These are phyloP conservation scores for Lepilemur septentrionalis DNA, from an alignment of 2,797 vertebrate genomes.

Conservation along the genomic window DNA sequence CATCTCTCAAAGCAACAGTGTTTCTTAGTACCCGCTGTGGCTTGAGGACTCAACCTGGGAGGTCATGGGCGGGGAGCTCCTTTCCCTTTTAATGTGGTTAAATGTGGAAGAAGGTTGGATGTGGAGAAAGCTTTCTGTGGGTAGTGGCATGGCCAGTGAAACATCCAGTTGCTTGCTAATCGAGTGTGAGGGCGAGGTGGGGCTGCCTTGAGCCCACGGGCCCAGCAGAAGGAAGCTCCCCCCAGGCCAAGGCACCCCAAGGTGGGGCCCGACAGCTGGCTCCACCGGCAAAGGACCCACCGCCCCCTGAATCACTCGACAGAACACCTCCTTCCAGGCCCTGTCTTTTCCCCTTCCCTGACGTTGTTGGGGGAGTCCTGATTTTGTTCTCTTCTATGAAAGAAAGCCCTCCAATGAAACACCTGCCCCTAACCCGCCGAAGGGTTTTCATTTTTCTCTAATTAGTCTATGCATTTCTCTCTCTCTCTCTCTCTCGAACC, in stretches of 20 bases:
- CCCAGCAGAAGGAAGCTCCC: fast-evolving
- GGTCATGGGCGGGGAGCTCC: not conserved
- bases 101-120: not conserved
- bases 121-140: not conserved
- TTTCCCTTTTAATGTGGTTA: not conserved
- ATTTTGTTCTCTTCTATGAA: conserved; percentile 30
- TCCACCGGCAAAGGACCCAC: conserved; percentile 65
- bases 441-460: conserved; percentile 64
- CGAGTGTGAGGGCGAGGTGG: not conserved
- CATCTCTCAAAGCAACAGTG: conserved; percentile 60
- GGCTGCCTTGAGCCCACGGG: not conserved
- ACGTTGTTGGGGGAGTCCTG: not conserved
- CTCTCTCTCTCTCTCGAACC: not conserved
- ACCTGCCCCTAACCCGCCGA: not conserved
- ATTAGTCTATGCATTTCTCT: conserved; percentile 83
- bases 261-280: conserved; percentile 55
- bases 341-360: not conserved
- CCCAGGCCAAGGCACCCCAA: not conserved
- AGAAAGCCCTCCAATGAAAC: conserved; percentile 30
- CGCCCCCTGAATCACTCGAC: not conserved
- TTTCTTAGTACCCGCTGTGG: conserved; percentile 60
- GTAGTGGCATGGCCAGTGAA: not conserved
- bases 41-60: not conserved
- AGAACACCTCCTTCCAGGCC: not conserved
- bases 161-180: not conserved